A percentile compares a stretch with the other conserved stretches of the same genome.
phyloP scores from a whole-genome alignment of 2,113 vertebrate species.

The Sebastes schlegelii region DNA sequence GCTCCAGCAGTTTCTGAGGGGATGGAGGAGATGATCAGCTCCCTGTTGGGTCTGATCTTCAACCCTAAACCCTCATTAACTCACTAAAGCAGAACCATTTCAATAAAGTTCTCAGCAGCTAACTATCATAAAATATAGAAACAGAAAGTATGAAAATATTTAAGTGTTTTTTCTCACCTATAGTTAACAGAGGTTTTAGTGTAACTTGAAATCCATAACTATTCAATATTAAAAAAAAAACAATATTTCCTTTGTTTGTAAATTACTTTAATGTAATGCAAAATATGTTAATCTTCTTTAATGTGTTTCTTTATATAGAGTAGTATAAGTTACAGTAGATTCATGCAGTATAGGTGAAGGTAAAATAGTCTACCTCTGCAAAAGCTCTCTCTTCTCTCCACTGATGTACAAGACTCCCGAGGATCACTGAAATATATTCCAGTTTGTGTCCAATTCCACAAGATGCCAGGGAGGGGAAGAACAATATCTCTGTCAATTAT shows the following conservation, averaged over 20 bases:
- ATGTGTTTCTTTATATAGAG: not conserved
- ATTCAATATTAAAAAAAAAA: not conserved
- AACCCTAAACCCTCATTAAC: constrained; percentile 1
- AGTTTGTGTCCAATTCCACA: constrained; percentile 61
- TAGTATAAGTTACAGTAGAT: constrained; percentile 9
- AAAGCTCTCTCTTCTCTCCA: constrained; percentile 44
- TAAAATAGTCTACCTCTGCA: constrained; percentile 68
- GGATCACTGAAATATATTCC: constrained; percentile 69
- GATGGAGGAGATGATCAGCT: constrained; percentile 69
- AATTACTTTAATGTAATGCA: not conserved
- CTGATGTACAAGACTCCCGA: constrained; percentile 28
- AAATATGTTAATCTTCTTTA: not conserved
- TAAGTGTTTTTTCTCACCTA: not conserved
- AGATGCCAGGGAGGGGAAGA: constrained; percentile 38
- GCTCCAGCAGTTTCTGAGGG: constrained; percentile 67
- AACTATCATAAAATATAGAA: not conserved
- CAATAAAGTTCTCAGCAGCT: not conserved
- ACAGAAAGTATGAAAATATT: not conserved
- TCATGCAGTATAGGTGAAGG: constrained; percentile 36
- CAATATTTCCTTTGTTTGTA: not conserved
- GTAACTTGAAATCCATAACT: not conserved
- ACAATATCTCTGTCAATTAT: constrained; percentile 51
- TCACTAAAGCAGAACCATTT: not conserved
- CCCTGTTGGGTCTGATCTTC: constrained; percentile 39
- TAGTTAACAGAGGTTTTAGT: not conserved